Percentiles rank a stretch among this genome's conserved stretches.
phyloP scores from a whole-genome alignment of 2,888 invertebrate genomes.

The Scaptomyza cyrtandrae region DNA sequence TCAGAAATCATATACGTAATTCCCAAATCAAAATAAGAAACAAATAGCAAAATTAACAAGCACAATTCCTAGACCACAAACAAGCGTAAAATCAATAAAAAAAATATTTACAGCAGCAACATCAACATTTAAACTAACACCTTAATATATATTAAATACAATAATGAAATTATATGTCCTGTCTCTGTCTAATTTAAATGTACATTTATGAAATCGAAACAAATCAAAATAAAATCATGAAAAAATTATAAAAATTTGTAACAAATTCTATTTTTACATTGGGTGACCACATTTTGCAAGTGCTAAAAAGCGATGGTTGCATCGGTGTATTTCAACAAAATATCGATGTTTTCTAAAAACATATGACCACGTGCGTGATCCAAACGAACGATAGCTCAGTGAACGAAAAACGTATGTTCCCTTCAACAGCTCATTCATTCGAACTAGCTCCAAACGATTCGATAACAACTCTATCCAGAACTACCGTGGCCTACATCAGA shows the following conservation, averaged over 20 bases:
- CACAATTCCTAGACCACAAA: constrained; percentile 27
- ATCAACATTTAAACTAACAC: constrained; percentile 46
- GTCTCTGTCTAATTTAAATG: constrained; percentile 78
- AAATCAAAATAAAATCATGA: constrained; percentile 62
- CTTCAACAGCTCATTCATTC: constrained; percentile 1
- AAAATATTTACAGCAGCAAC: constrained; percentile 26
- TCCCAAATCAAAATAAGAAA: constrained; percentile 34
- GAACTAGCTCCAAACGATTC: constrained; percentile 20
- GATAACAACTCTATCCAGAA: constrained; percentile 38
- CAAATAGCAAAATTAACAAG: constrained; percentile 50
- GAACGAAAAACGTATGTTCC: not conserved
- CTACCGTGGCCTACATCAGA: constrained; percentile 39
- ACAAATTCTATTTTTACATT: not conserved
- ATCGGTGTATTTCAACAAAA: too few relatives aligned
- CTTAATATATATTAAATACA: constrained; percentile 48
- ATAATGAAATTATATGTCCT: constrained; percentile 64
- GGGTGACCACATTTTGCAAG: not conserved
- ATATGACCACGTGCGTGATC: constrained; percentile 11
- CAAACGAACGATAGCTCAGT: not conserved
- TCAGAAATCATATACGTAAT: constrained; percentile 66
- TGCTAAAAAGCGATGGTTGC: not conserved
- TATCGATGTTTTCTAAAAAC: constrained; percentile 11
- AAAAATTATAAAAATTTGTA: constrained; percentile 4
- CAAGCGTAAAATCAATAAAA: constrained; percentile 27
- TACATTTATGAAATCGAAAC: constrained; percentile 75